A percentile compares a stretch with the other conserved stretches of the same genome.
Evolutionary conservation across 2,888 invertebrate species (phyloP).

Genomic region (Chalcis sispes): DNA sequence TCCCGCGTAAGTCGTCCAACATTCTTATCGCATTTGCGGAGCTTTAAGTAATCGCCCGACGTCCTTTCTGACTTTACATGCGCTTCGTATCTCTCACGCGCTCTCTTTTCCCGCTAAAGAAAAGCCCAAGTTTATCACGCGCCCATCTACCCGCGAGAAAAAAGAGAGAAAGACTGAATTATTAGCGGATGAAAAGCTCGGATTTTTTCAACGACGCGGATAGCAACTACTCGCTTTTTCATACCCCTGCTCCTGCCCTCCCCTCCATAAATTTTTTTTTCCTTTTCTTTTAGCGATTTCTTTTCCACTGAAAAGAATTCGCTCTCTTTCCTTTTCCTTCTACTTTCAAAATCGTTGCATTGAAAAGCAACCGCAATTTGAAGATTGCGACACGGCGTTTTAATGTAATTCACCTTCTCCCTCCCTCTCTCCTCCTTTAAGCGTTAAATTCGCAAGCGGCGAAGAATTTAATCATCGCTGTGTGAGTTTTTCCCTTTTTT

Average conservation of each 20-base stretch:
- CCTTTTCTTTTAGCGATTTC: neutral
- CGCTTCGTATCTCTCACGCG: too few relatives aligned
- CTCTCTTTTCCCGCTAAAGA: constrained; percentile 10
- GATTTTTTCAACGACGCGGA: constrained; percentile 17
- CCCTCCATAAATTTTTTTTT: too few relatives aligned
- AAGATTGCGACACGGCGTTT: too few relatives aligned
- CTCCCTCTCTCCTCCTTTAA: neutral
- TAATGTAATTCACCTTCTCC: too few relatives aligned
- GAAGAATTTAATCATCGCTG: too few relatives aligned
- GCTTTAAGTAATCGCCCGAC: constrained; percentile 34
- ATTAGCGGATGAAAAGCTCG: constrained; percentile 39
- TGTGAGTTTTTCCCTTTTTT: too few relatives aligned
- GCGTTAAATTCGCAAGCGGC: neutral
- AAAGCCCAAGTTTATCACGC: constrained; percentile 43
- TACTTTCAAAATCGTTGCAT: too few relatives aligned
- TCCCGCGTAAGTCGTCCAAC: constrained; percentile 1
- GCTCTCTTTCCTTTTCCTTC: too few relatives aligned
- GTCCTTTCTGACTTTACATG: too few relatives aligned
- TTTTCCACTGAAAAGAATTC: too few relatives aligned
- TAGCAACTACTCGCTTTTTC: constrained; percentile 19
- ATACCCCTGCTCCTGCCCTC: too few relatives aligned
- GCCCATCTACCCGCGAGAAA: neutral
- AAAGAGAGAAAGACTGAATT: constrained; percentile 48
- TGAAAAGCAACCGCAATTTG: too few relatives aligned
- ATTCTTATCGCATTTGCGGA: constrained; percentile 32